phyloP scores from a whole-genome alignment of 2,797 vertebrate species.

The Prionace glauca region DNA sequence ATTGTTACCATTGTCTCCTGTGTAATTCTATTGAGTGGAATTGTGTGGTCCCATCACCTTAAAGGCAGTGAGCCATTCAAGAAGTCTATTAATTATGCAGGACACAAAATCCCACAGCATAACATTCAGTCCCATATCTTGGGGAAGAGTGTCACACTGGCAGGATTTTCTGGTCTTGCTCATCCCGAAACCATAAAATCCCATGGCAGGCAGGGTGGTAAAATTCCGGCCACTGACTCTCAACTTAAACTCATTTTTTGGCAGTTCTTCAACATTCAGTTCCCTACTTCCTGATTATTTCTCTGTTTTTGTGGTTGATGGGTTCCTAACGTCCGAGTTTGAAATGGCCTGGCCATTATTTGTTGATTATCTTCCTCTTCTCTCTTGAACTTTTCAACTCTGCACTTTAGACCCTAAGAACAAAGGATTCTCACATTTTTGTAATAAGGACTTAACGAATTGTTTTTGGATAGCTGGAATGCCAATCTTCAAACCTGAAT shows the following conservation, averaged over 20 bases:
- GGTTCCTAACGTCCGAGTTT: neutral
- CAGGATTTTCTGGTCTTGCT: neutral
- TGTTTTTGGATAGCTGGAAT: neutral
- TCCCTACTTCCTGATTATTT: neutral
- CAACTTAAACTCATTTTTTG: neutral
- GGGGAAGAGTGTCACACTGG: neutral
- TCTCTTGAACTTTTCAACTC: neutral
- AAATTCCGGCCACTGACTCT: neutral
- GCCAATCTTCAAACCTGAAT: neutral
- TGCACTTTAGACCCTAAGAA: neutral
- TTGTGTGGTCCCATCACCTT: too few species aligned
- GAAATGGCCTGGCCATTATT: neutral
- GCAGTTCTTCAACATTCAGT: neutral
- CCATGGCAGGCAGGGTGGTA: too few species aligned
- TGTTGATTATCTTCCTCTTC: too few species aligned
- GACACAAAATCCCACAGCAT: too few species aligned
- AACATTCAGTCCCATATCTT: neutral
- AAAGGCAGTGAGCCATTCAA: too few species aligned
- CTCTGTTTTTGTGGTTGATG: neutral
- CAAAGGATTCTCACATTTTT: neutral
- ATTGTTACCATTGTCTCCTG: neutral
- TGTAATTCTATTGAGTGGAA: neutral
- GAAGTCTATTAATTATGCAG: too few species aligned
- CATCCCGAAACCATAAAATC: too few species aligned
- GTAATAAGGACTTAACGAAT: neutral